Base-by-base conservation (phyloP, 2,888 invertebrate species). In the Rhamnusium bicolor region DNA sequence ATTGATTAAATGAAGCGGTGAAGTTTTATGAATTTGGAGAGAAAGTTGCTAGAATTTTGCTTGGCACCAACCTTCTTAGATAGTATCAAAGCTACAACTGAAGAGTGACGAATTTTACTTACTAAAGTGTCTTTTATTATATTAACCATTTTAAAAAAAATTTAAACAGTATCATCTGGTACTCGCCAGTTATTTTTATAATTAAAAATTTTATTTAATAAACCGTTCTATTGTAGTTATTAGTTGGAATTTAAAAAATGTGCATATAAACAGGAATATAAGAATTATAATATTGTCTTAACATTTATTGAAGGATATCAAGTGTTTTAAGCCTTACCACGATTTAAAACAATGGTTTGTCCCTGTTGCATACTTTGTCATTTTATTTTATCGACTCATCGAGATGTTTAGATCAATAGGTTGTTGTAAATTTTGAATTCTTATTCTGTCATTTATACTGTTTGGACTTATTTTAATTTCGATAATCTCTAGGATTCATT, bases 61-160 rank as follows among this genome's bases (percentile, higher is more conserved):
- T 70, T 70, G 70, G 70, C 70, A 65, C 49, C 19, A 58, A 47
- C 65, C 24, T 49, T 19, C 65, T 71, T 32, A 21, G 65, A 49
- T 63, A 47, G 56, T 56, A 27, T 65, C 58, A 29, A 65, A 10
- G 32, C 49, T 58, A 24, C 40, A 49, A 65, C 65, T 65, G 58
- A 54, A 47, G 47, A 8, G 54, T 29, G 65, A 65, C 65, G 18
- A 63, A 65, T 53, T 69, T 63, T 60, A 58, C 19, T 56, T 51
- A 29, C 65, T 56, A 6, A 60, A 70, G 54, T 65, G 40, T 58
- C 21, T 71, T 54, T 68, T 62, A 61, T 56, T 29, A 21, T 51
- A 27, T 27, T 14, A 54, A 54, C 24, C 24, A 32, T 24, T 47
- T 68, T 61, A 32, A 16, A 56, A 71, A 68, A 72, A 68, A 62